Evolutionary conservation across 2,113 vertebrate genomes (phyloP), one percentile per base, ranked within the genome.

Genomic region (Crotophaga sulcirostris): DNA sequence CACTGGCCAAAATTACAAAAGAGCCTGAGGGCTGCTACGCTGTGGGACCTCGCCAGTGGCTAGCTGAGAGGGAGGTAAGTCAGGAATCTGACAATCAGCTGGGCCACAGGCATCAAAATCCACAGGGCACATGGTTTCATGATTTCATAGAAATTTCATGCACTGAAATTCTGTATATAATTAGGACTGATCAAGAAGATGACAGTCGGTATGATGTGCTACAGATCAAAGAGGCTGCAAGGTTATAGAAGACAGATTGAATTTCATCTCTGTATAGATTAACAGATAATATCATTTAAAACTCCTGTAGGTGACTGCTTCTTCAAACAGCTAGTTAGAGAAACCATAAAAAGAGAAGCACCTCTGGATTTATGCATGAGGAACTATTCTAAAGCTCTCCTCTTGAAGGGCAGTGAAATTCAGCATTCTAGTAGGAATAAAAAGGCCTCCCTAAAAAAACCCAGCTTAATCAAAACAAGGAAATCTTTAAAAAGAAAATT

Each of bases 281-380:
- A 96, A 62, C 69, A 93, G 84, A 76, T 94, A 85, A 87, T 85
- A 68, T 60, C 9, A 84, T 80, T 92, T 93, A 73, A 93, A 87
- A 88, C 58, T 89, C 52, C 44, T 93, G 25, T 68, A 79, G 56
- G 33, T 89, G 62, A 29, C 56, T 96, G 70, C 54, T 93, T 55
- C 77, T 95, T 95, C 78, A 93, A 83, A 91, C 42, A 78, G 4
- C 60, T 95, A 56, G 54, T 66, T 89, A 86, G 59, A 70, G 63
- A 62, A 94, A 62, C 31, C 13, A 24, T 86, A 64, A 90, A 89
- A 89, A 80, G 67, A 58, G 29, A 85, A 85, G 5, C 10, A 60
- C 26, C 34, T 88, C 80, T 94, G 68, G 38, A 83, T 93, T 94
- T 93, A 77, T 84, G 51, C n/a, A 44, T 51, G 33, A 77, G 16